Evolutionary conservation across 2,113 vertebrate species (phyloP).

Genomic region (Melospiza georgiana): DNA sequence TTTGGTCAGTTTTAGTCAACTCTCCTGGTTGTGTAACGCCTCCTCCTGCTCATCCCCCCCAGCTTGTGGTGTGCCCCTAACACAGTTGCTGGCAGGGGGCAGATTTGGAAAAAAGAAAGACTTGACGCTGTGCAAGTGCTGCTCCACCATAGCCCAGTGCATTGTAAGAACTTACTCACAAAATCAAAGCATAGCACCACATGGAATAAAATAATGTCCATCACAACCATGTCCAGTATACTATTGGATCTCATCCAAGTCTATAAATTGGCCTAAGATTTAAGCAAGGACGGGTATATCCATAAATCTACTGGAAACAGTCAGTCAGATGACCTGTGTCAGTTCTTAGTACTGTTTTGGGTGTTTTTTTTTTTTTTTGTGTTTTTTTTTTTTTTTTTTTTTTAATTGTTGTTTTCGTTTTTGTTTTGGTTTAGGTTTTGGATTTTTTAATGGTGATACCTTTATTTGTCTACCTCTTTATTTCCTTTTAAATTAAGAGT

Average conservation of each 20-base stretch:
- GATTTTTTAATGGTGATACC: too few species aligned
- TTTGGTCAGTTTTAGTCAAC: not conserved
- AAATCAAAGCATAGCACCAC: not conserved
- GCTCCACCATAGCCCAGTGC: not conserved
- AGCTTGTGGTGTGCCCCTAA: rapidly evolving
- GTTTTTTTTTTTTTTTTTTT: rapidly evolving
- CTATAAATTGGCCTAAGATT: not conserved
- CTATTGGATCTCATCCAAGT: not conserved
- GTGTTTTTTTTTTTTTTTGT: rapidly evolving
- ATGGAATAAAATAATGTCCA: not conserved
- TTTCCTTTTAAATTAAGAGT: not conserved
- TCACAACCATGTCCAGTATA: not conserved
- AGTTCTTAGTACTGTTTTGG: not conserved
- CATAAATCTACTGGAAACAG: not conserved
- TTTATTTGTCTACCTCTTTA: not conserved
- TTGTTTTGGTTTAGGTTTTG: not conserved
- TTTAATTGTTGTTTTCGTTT: too few species aligned
- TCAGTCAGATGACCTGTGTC: not conserved
- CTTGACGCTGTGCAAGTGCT: not conserved
- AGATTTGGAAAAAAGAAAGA: not conserved
- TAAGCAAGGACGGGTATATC: not conserved
- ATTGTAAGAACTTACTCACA: not conserved
- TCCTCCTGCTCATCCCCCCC: rapidly evolving
- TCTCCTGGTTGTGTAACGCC: not conserved
- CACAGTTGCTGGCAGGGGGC: rapidly evolving